phyloP scores from a whole-genome alignment of 2,113 vertebrate species.

The Lynx canadensis region DNA sequence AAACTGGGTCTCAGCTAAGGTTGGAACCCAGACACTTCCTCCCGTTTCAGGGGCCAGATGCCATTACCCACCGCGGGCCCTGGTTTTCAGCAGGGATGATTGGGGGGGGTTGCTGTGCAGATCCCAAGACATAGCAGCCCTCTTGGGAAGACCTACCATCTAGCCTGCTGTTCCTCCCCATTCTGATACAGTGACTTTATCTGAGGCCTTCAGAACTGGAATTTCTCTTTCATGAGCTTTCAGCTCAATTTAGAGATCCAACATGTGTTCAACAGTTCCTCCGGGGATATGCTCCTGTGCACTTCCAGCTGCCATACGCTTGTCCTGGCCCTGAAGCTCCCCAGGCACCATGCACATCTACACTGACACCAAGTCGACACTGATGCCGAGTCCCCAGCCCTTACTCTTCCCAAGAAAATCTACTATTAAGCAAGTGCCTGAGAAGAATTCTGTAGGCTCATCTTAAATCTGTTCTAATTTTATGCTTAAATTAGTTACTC shows the following conservation, averaged over 20 bases:
- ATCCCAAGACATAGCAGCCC: too few relatives aligned
- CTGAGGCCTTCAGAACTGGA: background rate
- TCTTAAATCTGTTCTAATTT: background rate
- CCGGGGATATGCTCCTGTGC: background rate
- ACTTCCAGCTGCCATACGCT: accelerated
- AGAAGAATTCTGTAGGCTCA: background rate
- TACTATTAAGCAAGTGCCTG: background rate
- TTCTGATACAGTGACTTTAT: background rate
- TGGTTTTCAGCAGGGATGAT: background rate
- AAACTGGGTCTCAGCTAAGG: background rate
- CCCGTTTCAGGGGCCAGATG: background rate
- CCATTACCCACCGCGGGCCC: accelerated
- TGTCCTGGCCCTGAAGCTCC: too few relatives aligned
- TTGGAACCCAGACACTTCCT: background rate
- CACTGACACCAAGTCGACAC: background rate
- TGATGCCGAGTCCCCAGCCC: background rate
- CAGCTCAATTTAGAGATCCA: too few relatives aligned
- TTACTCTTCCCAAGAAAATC: background rate
- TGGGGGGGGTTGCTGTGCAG: background rate
- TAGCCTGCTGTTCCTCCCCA: background rate
- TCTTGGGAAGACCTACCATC: background rate
- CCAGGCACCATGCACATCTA: too few relatives aligned
- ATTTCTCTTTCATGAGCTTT: background rate
- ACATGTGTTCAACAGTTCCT: background rate
- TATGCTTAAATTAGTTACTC: background rate